A percentile compares a stretch with the other conserved stretches of the same genome.
Evolutionary conservation across 2,113 vertebrate species (phyloP).

Genomic region (Podarcis raffonei): DNA sequence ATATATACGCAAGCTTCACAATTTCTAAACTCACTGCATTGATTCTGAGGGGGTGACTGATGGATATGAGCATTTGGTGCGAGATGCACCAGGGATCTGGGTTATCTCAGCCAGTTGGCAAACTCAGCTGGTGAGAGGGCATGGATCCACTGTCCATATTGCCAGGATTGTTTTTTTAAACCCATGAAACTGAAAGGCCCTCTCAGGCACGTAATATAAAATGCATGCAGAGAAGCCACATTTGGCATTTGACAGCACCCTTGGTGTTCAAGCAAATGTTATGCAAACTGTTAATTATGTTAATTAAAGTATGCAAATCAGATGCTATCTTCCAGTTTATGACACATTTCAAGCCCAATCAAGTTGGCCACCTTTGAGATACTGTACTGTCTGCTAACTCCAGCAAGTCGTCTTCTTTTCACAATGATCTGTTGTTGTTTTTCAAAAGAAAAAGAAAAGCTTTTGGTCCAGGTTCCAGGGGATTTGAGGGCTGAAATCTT

Average conservation of each 20-base stretch:
- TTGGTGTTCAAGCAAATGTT: constrained; percentile 21
- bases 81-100: not conserved
- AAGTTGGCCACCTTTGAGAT: constrained; percentile 34
- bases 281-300: constrained; percentile 24
- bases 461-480: constrained; percentile 62
- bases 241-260: constrained; percentile 9
- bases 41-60: not conserved
- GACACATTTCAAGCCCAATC: not conserved
- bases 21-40: not conserved
- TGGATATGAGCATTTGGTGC: not conserved
- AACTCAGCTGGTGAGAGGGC: not conserved
- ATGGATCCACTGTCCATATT: not conserved
- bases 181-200: not conserved
- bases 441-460: constrained; percentile 34
- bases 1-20: not conserved
- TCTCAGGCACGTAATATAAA: not conserved
- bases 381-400: constrained; percentile 61
- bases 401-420: constrained; percentile 50
- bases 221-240: not conserved
- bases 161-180: not conserved
- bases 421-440: too few relatives aligned
- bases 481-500: constrained; percentile 56
- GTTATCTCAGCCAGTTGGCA: not conserved
- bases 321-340: constrained; percentile 12
- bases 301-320: constrained; percentile 37